These are phyloP conservation scores for Eubucco bourcierii DNA, from an alignment of 2,113 vertebrate genomes.

Conservation along the genomic window DNA sequence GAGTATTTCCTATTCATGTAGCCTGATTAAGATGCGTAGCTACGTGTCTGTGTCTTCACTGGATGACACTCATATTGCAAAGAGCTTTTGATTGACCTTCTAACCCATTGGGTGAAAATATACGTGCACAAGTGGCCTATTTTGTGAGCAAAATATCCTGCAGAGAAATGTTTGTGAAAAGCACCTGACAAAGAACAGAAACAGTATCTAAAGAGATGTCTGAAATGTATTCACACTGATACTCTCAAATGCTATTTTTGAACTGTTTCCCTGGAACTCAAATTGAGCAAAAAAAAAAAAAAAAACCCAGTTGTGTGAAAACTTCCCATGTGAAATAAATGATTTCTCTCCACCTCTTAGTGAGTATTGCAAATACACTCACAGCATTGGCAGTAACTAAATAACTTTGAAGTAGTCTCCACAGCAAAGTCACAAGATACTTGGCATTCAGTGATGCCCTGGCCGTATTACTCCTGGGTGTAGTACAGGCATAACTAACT, in stretches of 20 bases:
- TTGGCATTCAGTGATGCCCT: constrained; percentile 1
- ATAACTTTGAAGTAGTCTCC: neutral
- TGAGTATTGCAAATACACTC: neutral
- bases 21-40: constrained; percentile 52
- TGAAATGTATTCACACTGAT: neutral
- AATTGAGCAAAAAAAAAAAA: neutral
- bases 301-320: neutral
- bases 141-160: constrained; percentile 6
- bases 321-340: neutral
- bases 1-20: constrained; percentile 32
- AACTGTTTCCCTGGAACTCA: neutral
- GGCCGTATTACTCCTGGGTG: constrained; percentile 15
- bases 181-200: neutral
- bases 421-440: neutral
- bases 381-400: neutral
- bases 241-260: neutral
- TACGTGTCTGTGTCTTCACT: constrained; percentile 35
- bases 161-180: neutral
- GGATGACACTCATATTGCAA: constrained; percentile 37
- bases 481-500: constrained; percentile 1
- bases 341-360: neutral
- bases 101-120: constrained; percentile 49
- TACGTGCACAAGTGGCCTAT: neutral
- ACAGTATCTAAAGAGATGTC: neutral
- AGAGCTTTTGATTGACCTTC: constrained; percentile 23